Evolutionary conservation across 2,113 vertebrate species (phyloP).

Genomic region (Macaca mulatta): DNA sequence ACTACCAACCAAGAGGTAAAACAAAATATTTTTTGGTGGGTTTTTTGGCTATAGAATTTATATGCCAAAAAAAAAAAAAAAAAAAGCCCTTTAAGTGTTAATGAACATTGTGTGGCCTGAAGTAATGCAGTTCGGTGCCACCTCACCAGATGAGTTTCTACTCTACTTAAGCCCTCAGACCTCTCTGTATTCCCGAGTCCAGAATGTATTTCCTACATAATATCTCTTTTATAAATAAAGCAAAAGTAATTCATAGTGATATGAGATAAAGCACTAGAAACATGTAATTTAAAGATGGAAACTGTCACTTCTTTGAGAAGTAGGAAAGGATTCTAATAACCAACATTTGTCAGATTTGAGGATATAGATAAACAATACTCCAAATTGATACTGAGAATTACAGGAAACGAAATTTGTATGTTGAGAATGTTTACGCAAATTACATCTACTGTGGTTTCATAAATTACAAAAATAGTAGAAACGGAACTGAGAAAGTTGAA

Average conservation of each 20-base stretch:
- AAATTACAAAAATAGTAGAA: neutral
- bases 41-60: neutral
- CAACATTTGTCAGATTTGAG: neutral
- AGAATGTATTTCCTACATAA: neutral
- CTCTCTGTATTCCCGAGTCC: neutral
- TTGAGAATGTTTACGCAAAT: neutral
- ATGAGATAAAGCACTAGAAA: neutral
- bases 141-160: neutral
- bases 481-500: neutral
- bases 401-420: neutral
- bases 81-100: neutral
- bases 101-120: neutral
- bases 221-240: neutral
- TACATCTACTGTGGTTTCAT: neutral
- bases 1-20: neutral
- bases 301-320: neutral
- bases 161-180: neutral
- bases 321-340: neutral
- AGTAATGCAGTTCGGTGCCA: neutral
- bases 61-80: neutral
- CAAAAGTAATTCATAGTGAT: neutral
- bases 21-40: slow-evolving; percentile 30
- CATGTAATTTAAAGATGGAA: neutral
- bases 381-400: neutral
- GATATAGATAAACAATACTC: neutral